Evolutionary conservation across 1,140 invertebrate species (phyloP).

Genomic region (Kradibia gibbosae): DNA sequence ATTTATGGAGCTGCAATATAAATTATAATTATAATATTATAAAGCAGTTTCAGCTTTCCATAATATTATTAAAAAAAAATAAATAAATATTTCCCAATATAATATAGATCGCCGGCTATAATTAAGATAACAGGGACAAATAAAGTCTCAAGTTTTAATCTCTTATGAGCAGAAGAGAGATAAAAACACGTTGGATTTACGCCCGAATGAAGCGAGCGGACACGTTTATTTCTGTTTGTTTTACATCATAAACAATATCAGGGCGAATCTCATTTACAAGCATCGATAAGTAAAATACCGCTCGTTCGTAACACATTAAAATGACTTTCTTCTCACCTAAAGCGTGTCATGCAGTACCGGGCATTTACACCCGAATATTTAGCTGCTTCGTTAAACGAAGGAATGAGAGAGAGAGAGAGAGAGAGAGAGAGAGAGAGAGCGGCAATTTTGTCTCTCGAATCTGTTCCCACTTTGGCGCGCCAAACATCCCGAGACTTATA

Average conservation of each 20-base stretch:
- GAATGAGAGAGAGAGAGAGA: too few species aligned
- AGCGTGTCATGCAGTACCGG: not conserved
- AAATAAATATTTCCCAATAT: too few species aligned
- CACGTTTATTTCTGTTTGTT: not conserved
- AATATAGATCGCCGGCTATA: too few species aligned
- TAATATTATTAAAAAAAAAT: too few species aligned
- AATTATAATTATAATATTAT: too few species aligned
- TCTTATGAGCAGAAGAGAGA: not conserved
- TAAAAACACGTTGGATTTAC: not conserved
- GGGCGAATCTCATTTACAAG: not conserved
- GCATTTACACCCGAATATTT: not conserved
- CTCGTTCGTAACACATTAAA: not conserved
- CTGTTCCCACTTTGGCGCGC: not conserved
- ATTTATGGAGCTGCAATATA: too few species aligned
- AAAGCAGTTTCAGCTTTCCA: too few species aligned
- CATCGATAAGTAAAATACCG: not conserved
- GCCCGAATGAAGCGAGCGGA: not conserved
- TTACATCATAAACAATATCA: constrained; percentile 24
- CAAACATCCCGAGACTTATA: not conserved
- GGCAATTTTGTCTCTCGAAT: constrained; percentile 3
- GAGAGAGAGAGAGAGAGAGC: too few species aligned
- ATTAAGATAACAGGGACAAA: too few species aligned
- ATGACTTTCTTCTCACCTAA: not conserved
- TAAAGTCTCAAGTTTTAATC: too few species aligned
- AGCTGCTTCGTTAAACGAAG: too few species aligned